Conservation (phyloP, 2,113 vertebrate species). For the Lophochroa leadbeateri region DNA sequence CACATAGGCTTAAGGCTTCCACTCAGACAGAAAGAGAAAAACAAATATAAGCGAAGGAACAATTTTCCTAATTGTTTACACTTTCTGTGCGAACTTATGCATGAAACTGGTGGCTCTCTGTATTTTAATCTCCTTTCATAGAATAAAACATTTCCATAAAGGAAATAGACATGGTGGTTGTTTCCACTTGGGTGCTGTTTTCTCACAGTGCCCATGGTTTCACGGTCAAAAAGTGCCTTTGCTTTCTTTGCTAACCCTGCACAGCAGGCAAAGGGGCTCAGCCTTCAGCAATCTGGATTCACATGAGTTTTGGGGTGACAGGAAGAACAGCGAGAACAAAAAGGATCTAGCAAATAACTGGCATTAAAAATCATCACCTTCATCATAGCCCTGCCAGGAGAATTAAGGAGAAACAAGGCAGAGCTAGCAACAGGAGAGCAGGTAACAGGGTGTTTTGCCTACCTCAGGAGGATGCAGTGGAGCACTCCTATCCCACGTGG, state of each 20-base stretch:
- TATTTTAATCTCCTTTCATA: not conserved
- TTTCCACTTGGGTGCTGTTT: not conserved
- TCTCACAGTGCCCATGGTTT: not conserved
- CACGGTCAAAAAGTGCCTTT: not conserved
- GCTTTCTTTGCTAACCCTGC: not conserved
- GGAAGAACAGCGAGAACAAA: not conserved
- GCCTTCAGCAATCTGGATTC: not conserved
- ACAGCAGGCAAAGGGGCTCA: accelerated
- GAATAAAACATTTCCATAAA: not conserved
- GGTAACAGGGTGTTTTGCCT: not conserved
- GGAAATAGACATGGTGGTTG: not conserved
- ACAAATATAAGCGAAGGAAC: not conserved
- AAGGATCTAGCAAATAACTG: not conserved
- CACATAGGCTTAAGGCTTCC: conserved; percentile 8
- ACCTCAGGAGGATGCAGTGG: not conserved
- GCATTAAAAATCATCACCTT: not conserved
- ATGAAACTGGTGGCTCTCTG: not conserved
- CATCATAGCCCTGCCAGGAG: not conserved
- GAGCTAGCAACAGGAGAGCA: not conserved
- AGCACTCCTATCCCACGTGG: accelerated
- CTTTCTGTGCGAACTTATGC: not conserved
- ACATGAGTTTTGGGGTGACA: not conserved
- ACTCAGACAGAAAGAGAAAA: conserved; percentile 47
- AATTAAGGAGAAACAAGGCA: not conserved
- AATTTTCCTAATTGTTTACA: conserved; percentile 18